Evolutionary conservation across 35 echinoderm and acorn worm genomes (phyloP), one percentile per base, ranked within the genome.

Genomic region (Strongylocentrotus purpuratus): DNA sequence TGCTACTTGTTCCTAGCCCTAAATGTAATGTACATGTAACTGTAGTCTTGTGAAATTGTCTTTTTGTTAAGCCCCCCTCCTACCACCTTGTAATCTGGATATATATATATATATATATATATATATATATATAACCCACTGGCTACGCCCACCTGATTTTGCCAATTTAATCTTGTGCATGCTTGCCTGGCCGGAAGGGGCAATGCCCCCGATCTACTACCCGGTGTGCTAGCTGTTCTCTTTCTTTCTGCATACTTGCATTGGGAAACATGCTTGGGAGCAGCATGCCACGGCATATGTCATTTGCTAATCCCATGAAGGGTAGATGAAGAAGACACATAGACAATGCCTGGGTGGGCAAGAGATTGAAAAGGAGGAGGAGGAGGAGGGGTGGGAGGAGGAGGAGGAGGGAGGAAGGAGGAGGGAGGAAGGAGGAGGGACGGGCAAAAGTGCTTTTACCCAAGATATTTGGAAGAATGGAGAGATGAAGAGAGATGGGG

Each of bases 191-290:
- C 61, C 61, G 61, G 61, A 46, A 88, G 18, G 87, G 87, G 87
- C 87, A 88, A 88, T 88, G 87, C 87, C 87, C 87, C 87, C 45
- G 33, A 41, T 88, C 87, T 41, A 50, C n/a, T n/a, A 70, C 61
- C 61, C 22, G 61, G 61, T 70, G 61, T 22, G 61, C 60, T 65
- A 15, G 5, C 14, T 86, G 86, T 18, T 31, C 45, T 33, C 87
- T 88, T 46, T 88, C 87, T 88, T 88, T 88, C 15, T 88, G 87
- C 87, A 88, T 41, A 88, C 87, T 88, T 46, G 87, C 32, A 88
- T 88, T 88, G 33, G 32, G 87, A 70, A 70, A 70, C 61, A 70
- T 25, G 18, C 25, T 70, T 28, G 5, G 15, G 25, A 70, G 87
- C 87, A 32, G 87, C 61, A 70, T 70, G 61, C 61, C 22, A 33